These are phyloP conservation scores for Zosterops hypoxanthus DNA, from an alignment of 2,113 vertebrate species.

Conservation along the genomic window DNA sequence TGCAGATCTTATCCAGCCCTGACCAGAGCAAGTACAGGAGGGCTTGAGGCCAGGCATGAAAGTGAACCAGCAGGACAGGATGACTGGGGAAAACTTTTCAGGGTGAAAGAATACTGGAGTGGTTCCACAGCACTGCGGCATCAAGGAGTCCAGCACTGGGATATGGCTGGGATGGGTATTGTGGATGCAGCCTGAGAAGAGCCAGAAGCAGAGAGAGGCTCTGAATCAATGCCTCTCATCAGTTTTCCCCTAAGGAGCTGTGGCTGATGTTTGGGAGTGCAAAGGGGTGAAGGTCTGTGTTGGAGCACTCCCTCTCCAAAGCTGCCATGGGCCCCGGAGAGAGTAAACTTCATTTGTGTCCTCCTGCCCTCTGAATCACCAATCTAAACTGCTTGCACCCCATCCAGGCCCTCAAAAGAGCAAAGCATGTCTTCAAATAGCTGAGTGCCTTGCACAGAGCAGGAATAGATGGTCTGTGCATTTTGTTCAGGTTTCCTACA, in stretches of 20 bases:
- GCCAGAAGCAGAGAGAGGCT: background rate
- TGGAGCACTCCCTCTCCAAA: background rate
- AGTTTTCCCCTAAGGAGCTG: background rate
- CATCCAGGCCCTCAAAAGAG: background rate
- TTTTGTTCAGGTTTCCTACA: background rate
- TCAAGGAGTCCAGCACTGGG: background rate
- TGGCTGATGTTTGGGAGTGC: background rate
- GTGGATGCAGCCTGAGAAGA: background rate
- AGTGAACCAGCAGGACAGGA: background rate
- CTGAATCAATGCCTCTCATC: background rate
- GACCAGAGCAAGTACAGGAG: background rate
- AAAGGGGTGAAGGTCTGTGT: background rate
- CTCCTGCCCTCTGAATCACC: background rate
- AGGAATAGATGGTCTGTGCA: background rate
- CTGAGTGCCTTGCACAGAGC: accelerated
- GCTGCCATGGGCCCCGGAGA: background rate
- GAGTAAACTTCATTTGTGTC: background rate
- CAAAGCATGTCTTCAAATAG: background rate
- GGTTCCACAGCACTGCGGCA: background rate
- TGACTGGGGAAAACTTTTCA: background rate
- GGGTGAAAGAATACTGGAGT: background rate
- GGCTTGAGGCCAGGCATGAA: background rate
- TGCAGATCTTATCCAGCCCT: background rate
- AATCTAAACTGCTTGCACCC: background rate
- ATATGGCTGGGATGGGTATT: background rate